phyloP scores from a whole-genome alignment of 2,113 vertebrate genomes.

The Gopherus flavomarginatus region DNA sequence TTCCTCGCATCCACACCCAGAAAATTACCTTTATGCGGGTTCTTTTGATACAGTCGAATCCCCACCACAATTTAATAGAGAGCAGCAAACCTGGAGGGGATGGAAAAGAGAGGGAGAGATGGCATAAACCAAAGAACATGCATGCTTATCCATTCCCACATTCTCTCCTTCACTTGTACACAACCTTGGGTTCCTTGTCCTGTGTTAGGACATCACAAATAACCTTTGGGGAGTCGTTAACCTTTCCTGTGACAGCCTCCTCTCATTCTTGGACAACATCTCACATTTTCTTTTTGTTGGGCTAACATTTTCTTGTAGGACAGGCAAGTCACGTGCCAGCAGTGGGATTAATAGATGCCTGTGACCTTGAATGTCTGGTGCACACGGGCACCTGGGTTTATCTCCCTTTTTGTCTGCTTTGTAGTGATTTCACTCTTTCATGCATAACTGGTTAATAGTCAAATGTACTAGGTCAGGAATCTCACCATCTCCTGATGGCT shows the following conservation, averaged over 20 bases:
- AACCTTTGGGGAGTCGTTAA: background rate
- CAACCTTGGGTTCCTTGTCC: background rate
- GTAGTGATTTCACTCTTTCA: accelerated
- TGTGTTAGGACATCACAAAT: background rate
- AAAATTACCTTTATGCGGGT: background rate
- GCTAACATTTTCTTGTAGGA: accelerated
- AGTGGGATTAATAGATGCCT: background rate
- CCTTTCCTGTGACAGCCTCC: accelerated
- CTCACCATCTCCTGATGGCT: background rate
- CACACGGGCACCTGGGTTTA: accelerated
- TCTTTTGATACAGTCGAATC: background rate
- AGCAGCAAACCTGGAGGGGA: background rate
- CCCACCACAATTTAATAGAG: background rate
- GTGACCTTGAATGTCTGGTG: accelerated
- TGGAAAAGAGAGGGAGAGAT: background rate
- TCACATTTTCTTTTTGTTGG: background rate
- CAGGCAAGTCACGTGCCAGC: accelerated
- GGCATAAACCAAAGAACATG: background rate
- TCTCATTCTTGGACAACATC: background rate
- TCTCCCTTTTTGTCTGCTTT: background rate
- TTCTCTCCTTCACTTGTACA: background rate
- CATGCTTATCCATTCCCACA: background rate
- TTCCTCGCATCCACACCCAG: too few species aligned
- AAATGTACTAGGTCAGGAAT: background rate
- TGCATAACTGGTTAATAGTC: accelerated